Percentiles rank a stretch among this genome's conserved stretches.
Conservation (phyloP, 1,140 invertebrate species). For the Apolygus lucorum region DNA sequence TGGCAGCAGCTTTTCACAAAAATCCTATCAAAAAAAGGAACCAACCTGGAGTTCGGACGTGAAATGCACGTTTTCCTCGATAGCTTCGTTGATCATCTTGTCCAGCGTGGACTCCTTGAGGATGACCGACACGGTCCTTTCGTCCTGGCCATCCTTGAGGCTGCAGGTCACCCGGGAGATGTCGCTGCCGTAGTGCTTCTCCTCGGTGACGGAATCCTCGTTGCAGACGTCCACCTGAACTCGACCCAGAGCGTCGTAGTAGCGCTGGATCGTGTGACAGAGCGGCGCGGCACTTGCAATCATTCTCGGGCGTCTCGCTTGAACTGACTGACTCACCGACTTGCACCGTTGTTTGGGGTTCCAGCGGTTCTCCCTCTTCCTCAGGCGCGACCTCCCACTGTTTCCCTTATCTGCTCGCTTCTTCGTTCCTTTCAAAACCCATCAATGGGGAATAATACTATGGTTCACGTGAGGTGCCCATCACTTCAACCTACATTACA, state of each 20-base stretch:
- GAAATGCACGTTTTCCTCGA: slow-evolving; percentile 14
- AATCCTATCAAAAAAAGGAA: no score
- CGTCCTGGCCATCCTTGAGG: neutral
- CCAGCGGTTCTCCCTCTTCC: no score
- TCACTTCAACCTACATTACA: no score
- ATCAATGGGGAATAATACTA: no score
- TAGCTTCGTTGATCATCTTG: slow-evolving; percentile 16
- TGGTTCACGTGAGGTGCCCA: no score
- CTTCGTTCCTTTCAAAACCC: no score
- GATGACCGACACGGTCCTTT: slow-evolving; percentile 2
- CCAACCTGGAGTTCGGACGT: slow-evolving; percentile 7
- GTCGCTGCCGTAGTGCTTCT: slow-evolving; percentile 15
- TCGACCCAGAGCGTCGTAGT: neutral
- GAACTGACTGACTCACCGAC: neutral
- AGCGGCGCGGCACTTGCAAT: neutral
- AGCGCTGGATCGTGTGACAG: neutral
- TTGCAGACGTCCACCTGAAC: neutral
- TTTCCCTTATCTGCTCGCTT: no score
- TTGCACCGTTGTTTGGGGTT: no score
- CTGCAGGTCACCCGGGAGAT: neutral
- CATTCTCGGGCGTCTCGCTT: neutral
- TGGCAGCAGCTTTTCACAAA: no score
- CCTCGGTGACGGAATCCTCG: neutral
- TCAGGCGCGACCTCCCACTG: no score
- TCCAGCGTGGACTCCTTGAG: slow-evolving; percentile 12